Evolutionary conservation across 1,140 invertebrate genomes (phyloP).

Genomic region (Pogonomyrmex californicus): DNA sequence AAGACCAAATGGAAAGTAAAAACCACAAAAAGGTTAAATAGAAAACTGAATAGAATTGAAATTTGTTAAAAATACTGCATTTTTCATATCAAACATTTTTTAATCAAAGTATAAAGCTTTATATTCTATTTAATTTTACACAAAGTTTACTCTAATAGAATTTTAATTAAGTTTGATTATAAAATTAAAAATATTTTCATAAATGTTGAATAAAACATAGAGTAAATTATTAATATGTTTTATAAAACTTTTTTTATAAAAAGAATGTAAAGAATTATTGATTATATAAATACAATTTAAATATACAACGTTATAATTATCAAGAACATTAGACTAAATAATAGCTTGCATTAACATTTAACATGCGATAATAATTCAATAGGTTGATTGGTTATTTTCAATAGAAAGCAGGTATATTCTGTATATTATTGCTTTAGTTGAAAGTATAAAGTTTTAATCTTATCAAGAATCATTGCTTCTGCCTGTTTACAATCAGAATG

Average conservation of each 20-base stretch:
- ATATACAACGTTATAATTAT: not conserved
- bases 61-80: not conserved
- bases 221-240: no score
- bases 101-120: not conserved
- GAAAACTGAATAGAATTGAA: not conserved
- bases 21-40: not conserved
- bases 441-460: constrained; percentile 62
- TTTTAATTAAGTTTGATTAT: not conserved
- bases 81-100: not conserved
- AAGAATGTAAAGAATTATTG: not conserved
- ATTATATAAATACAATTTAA: not conserved
- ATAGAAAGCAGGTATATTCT: not conserved
- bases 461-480: constrained; percentile 52
- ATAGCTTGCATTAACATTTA: not conserved
- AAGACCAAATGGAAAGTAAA: not conserved
- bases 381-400: not conserved
- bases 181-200: not conserved
- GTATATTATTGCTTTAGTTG: not conserved
- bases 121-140: not conserved
- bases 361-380: not conserved
- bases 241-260: constrained; percentile 2
- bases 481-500: constrained; percentile 42
- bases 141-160: not conserved
- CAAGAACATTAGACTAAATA: not conserved
- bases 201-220: no score